Base-by-base conservation (phyloP, 2,113 vertebrate genomes). In the Toxotes chatareus region DNA sequence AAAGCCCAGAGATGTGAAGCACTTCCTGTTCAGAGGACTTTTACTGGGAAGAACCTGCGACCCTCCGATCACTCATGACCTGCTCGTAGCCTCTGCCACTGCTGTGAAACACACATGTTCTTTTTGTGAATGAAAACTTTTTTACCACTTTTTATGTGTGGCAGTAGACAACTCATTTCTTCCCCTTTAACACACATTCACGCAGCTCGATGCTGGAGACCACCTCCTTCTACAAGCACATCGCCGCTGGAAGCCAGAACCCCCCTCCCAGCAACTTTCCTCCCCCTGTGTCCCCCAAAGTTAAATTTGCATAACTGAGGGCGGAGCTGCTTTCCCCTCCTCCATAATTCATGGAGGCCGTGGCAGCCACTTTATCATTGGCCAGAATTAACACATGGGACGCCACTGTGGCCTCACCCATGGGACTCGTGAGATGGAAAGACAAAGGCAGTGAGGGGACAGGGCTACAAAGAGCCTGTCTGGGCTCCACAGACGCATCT, bases 321-420 rank as follows among this genome's bases (percentile, higher is more conserved):
- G 91, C 31, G 87, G 86, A 83, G 88, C 74, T 75, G 85, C 82
- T 27, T 27, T 27, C 82, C 74, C 57, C 0, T 0, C 27, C 60
- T 94, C 93, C 93, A 95, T 95, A 93, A 96, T 96, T 94, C 91
- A 96, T 95, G 92, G 94, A 75, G 10, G 46, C 79, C 31, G 84
- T 92, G 90, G 90, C 92, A 92, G 93, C 92, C 89, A 91, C 89
- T 94, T 95, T 93, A 88, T 95, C 93, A 94, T 93, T 92, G 91
- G 85, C 89, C 87, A 79, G 81, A 90, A 49, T 88, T 66, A 83
- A 85, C 90, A 91, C 92, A 92, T 84, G 87, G 85, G 90, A 91
- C 75, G 53, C 91, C 60, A 31, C 71, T 21, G 85, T 40, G 85
- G 68, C 83, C 84, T 90, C 83, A 92, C 92, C 90, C 93, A 32